A percentile compares a stretch with the other conserved stretches of the same genome.
Conservation (phyloP, 2,797 vertebrate species). For the Hoplostethus mediterraneus region DNA sequence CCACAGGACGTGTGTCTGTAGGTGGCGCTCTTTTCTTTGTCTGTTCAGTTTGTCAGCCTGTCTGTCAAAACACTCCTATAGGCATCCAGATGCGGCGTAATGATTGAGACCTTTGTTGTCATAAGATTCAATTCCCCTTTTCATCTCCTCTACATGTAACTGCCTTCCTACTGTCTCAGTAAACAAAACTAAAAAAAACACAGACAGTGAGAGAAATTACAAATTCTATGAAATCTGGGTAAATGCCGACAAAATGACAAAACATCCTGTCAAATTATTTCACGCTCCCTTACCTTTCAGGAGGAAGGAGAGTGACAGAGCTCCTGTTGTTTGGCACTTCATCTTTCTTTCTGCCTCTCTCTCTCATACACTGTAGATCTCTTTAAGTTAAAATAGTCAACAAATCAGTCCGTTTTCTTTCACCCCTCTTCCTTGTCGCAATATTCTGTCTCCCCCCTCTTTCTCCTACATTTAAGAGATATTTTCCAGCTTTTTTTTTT, state of each 20-base stretch:
- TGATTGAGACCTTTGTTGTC: no score
- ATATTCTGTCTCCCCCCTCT: background rate
- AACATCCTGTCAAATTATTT: background rate
- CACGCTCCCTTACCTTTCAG: constrained; percentile 54
- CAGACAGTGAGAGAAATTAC: background rate
- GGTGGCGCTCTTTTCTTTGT: no score
- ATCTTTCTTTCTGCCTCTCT: constrained; percentile 30
- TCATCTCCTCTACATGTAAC: background rate
- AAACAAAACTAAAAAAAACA: background rate
- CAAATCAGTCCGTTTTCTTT: background rate
- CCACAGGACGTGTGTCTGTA: no score
- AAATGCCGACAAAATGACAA: background rate
- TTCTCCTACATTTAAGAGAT: constrained; percentile 16
- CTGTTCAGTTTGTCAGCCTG: no score
- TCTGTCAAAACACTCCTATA: no score
- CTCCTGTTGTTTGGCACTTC: constrained; percentile 48
- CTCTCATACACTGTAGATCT: background rate
- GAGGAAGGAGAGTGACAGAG: constrained; percentile 13
- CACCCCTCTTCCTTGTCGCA: background rate
- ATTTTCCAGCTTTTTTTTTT: background rate
- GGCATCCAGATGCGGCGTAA: no score
- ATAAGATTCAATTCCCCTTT: no score
- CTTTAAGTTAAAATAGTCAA: background rate
- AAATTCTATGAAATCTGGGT: background rate
- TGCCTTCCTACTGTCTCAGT: background rate